Percentiles rank a stretch among this genome's conserved stretches.
phyloP scores from a whole-genome alignment of 2,797 vertebrate genomes.

The Siniperca scherzeri region DNA sequence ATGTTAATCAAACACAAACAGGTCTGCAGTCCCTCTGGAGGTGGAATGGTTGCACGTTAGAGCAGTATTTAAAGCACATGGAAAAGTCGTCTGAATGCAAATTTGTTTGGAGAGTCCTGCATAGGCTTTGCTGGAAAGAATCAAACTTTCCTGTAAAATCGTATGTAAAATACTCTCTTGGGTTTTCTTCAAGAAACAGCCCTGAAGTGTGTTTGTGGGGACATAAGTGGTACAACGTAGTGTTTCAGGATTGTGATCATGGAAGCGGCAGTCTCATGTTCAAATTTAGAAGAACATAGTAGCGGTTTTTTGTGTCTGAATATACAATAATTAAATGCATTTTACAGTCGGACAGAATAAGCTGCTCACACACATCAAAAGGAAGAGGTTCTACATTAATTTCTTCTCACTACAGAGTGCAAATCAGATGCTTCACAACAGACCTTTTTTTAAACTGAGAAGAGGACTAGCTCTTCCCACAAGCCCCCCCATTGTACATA shows the following conservation, averaged over 20 bases:
- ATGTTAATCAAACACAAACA: constrained; percentile 87
- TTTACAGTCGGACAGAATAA: constrained; percentile 94
- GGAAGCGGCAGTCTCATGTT: constrained; percentile 88
- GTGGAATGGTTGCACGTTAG: constrained; percentile 89
- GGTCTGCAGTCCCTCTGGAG: constrained; percentile 85
- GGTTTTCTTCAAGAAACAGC: constrained; percentile 79
- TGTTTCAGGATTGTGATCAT: constrained; percentile 91
- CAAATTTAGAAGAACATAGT: constrained; percentile 85
- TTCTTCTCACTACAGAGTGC: constrained; percentile 97
- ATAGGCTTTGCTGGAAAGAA: constrained; percentile 86
- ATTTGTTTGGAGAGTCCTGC: constrained; percentile 87
- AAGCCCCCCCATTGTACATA: constrained; percentile 86
- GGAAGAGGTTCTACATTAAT: constrained; percentile 91
- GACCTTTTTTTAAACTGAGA: constrained; percentile 81
- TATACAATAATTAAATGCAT: constrained; percentile 96
- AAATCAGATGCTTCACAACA: constrained; percentile 97
- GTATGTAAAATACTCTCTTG: constrained; percentile 79
- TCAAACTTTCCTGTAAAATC: constrained; percentile 77
- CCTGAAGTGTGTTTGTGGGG: constrained; percentile 76
- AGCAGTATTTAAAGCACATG: constrained; percentile 92
- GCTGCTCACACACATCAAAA: constrained; percentile 90
- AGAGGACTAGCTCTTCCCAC: constrained; percentile 80
- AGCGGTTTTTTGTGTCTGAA: constrained; percentile 89
- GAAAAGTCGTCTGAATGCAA: constrained; percentile 78
- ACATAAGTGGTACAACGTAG: constrained; percentile 87